phyloP scores from a whole-genome alignment of 2,888 invertebrate genomes.

The Tipula helvola region DNA sequence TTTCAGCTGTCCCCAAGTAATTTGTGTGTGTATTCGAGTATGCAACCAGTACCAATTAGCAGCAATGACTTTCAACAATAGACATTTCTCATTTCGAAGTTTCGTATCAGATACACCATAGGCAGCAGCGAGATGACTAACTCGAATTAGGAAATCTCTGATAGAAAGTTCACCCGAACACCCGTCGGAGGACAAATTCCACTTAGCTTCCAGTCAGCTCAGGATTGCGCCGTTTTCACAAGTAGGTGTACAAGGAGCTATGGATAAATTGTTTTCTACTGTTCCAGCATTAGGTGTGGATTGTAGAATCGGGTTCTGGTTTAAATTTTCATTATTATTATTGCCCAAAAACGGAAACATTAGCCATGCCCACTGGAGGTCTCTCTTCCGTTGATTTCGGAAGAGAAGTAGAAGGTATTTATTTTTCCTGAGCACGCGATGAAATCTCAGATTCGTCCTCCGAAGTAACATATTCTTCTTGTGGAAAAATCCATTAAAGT shows the following conservation, averaged over 20 bases:
- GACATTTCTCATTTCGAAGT: neutral
- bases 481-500: neutral
- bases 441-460: neutral
- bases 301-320: too few species aligned
- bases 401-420: too few species aligned
- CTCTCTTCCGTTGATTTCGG: too few species aligned
- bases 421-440: too few species aligned
- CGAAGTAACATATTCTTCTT: too few species aligned
- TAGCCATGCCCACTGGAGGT: too few species aligned
- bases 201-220: neutral
- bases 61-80: neutral
- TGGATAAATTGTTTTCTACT: too few species aligned
- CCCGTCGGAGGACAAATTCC: neutral
- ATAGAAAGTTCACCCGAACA: neutral
- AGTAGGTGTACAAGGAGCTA: neutral
- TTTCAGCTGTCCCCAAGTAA: too few species aligned
- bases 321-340: too few species aligned
- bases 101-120: neutral
- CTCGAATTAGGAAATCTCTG: neutral
- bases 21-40: neutral
- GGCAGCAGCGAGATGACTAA: neutral
- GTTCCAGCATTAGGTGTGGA: too few species aligned
- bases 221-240: too few species aligned
- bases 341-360: too few species aligned
- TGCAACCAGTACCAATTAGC: neutral